phyloP scores from a whole-genome alignment of 2,888 invertebrate genomes.

The Xanthorhoe designata region DNA sequence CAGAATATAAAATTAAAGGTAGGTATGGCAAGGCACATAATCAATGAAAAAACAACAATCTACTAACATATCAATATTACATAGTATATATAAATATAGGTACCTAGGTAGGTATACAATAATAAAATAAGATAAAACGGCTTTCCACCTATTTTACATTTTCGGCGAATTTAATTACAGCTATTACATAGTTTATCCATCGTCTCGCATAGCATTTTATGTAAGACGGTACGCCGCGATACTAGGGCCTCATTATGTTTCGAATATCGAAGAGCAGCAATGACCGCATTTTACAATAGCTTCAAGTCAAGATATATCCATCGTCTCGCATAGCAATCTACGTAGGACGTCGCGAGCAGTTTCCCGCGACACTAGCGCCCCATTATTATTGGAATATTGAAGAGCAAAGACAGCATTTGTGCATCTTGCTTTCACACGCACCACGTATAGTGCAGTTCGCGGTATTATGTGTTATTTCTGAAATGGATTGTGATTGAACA shows the following conservation, averaged over 20 bases:
- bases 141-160: too few relatives aligned
- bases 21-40: too few relatives aligned
- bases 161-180: too few relatives aligned
- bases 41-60: too few relatives aligned
- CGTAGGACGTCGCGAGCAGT: conserved; percentile 24
- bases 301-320: conserved; percentile 3
- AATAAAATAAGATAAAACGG: too few relatives aligned
- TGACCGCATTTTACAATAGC: background rate
- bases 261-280: background rate
- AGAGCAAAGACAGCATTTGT: conserved; percentile 45
- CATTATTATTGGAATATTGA: conserved; percentile 46
- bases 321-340: background rate
- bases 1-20: too few relatives aligned
- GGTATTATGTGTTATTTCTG: conserved; percentile 39
- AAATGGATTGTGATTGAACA: conserved; percentile 45
- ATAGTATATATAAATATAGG: too few relatives aligned
- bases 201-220: too few relatives aligned
- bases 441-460: conserved; percentile 50
- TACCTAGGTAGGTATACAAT: too few relatives aligned
- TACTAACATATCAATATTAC: too few relatives aligned
- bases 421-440: conserved; percentile 62
- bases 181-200: too few relatives aligned
- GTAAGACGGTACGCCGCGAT: too few relatives aligned
- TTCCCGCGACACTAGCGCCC: conserved; percentile 57
- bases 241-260: background rate